Evolutionary conservation across 2,113 vertebrate genomes (phyloP), one percentile per base, ranked within the genome.

Genomic region (Triplophysa tibetana): DNA sequence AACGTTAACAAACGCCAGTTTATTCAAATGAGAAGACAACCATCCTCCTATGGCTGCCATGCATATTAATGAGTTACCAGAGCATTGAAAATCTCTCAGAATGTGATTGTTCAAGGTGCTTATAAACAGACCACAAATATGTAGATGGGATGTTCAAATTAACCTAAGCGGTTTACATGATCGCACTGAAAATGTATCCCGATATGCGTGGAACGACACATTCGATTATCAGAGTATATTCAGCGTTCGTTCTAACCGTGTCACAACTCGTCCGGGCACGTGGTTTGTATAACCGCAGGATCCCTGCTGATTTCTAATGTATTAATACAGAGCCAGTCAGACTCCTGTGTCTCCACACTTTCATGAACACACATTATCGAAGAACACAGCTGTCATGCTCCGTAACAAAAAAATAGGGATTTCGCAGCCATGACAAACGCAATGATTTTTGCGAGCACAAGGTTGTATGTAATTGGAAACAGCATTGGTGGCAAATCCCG

Each of bases 51-150:
- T 43, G 2, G 60, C 58, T 48, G 26, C 50, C 41, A 70, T 45
- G n/a, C 66, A 48, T 69, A 29, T 78, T 48, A 43, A 24, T 61
- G 29, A 61, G n/a, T 74, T 61, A 74, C 41, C 60, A 74, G 70
- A 74, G 8, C 54, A 17, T 17, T 74, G n/a, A 19, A 43, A 41
- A 12, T 2, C 6, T 72, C 48, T 26, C 24, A 0, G 1, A 38
- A n/a, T n/a, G 29, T 70, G 4, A 52, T 70, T 33, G 50, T 56
- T 56, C 10, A 33, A 38, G 50, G 6, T 56, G 26, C 69, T 70
- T 70, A 13, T 14, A 69, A 69, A 50, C 12, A 50, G n/a, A 69
- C 43, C 12, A 23, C 29, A 56, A 38, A 29, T 17, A 29, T 52
- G 48, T 52, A 17, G 29, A 38, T 38, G 26, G 50, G 26, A 66